Evolutionary conservation across 2,888 invertebrate genomes (phyloP), one percentile per base, ranked within the genome.

Genomic region (Dugesia japonica): DNA sequence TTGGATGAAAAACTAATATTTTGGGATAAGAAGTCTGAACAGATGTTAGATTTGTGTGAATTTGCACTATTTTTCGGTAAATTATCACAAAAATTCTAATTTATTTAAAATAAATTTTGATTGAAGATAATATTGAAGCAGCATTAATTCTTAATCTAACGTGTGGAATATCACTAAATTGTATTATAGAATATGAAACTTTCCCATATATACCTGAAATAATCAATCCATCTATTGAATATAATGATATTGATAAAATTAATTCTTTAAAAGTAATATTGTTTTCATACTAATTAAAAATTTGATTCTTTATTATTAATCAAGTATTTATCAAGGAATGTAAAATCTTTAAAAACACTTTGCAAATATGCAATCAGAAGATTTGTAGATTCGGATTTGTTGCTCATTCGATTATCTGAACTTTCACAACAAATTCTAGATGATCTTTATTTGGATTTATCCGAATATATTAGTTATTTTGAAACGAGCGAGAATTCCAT

Each of bases 341-440:
- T 56, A 1, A 56, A 56, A n/a, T n/a, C 56, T 13, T 56, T 56
- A n/a, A 56, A 56, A 56, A 13, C 56, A 7, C n/a, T 56, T 1
- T 56, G 56, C 23, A 56, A 56, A 56, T 56, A 56, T 56, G 56
- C 56, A 20, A 56, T 56, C n/a, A 56, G 56, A 56, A 56, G 17
- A n/a, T 56, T 20, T 56, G 23, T 56, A 13, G 23, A 56, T 56
- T 56, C 56, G 17, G 56, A 56, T 56, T 56, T 56, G 17, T 23
- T 38, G 4, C 23, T 56, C 56, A n/a, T 20, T 20, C 4, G 20
- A 20, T n/a, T 56, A 13, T n/a, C 56, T 4, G 56, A n/a, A n/a
- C n/a, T 56, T 23, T 56, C 56, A 7, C n/a, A n/a, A 56, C 23
- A 4, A 4, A 56, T 56, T 20, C n/a, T 56, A n/a, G 23, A 56